Evolutionary conservation across 2,888 invertebrate species (phyloP).

Genomic region (Tridacna crocea): DNA sequence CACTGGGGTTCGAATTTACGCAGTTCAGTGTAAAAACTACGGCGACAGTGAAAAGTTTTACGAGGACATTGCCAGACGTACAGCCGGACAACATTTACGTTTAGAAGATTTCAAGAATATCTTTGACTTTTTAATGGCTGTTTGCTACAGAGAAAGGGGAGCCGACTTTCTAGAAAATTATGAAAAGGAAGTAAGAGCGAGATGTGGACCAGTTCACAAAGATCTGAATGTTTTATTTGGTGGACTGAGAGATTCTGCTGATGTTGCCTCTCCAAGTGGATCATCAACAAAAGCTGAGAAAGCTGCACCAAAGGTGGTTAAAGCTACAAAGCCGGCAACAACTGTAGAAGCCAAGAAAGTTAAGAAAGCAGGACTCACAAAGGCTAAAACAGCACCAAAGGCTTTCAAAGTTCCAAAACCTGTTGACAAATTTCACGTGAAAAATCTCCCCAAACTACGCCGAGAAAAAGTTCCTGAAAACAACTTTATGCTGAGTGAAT

Average conservation of each 20-base stretch:
- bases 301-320: slow-evolving; percentile 18
- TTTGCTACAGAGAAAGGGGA: slow-evolving; percentile 80
- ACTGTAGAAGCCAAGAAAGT: slow-evolving; percentile 11
- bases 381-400: neutral
- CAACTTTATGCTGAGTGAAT: slow-evolving; percentile 63
- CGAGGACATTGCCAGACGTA: slow-evolving; percentile 69
- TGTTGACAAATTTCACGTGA: slow-evolving; percentile 44
- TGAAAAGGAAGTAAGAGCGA: slow-evolving; percentile 70
- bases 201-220: slow-evolving; percentile 63
- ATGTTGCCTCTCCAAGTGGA: slow-evolving; percentile 5
- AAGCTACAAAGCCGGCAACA: neutral
- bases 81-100: slow-evolving; percentile 75
- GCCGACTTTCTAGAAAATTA: slow-evolving; percentile 65
- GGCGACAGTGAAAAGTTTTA: slow-evolving; percentile 66
- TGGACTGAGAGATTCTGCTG: slow-evolving; percentile 52
- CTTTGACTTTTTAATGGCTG: slow-evolving; percentile 81
- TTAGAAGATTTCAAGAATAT: slow-evolving; percentile 76
- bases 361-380: slow-evolving; percentile 7
- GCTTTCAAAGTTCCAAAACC: slow-evolving; percentile 42
- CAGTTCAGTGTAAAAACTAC: slow-evolving; percentile 63
- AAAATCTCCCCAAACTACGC: slow-evolving; percentile 46
- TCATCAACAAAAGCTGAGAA: neutral
- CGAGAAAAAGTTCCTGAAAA: slow-evolving; percentile 63
- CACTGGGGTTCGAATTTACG: slow-evolving; percentile 72
- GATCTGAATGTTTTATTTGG: slow-evolving; percentile 71